Conservation (phyloP, 2,888 invertebrate genomes). For the Dicyrtomina minuta region DNA sequence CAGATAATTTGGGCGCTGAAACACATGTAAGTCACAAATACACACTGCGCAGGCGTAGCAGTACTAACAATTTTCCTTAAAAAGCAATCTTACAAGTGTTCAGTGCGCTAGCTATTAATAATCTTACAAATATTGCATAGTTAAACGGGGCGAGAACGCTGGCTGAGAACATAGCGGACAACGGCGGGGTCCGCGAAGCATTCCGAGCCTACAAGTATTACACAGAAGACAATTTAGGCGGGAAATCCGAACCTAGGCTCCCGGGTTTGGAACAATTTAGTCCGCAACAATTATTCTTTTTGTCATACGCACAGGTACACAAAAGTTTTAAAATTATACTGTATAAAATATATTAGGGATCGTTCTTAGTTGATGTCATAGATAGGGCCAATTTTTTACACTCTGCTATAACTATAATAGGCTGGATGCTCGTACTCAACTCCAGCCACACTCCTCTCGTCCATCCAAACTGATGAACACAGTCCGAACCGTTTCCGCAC, state of each 20-base stretch:
- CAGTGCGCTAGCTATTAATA: no score
- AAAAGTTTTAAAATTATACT: no score
- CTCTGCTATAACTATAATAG: no score
- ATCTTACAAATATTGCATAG: no score
- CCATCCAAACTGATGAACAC: conserved; percentile 71
- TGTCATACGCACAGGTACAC: conserved; percentile 79
- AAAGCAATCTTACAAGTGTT: no score
- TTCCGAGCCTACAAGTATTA: conserved; percentile 51
- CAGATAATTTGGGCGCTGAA: conserved; percentile 19
- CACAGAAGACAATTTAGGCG: conserved; percentile 38
- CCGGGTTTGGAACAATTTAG: conserved; percentile 73
- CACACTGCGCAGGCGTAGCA: no score
- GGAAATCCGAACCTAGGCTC: conserved; percentile 63
- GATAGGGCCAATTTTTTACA: no score
- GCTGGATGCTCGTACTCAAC: conserved; percentile 51
- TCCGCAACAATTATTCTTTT: conserved; percentile 75
- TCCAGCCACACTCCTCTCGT: conserved; percentile 61
- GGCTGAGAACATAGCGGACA: conserved; percentile 54
- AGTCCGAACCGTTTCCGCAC: conserved; percentile 72
- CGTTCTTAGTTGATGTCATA: no score
- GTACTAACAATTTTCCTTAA: no score
- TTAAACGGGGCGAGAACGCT: conserved; percentile 51
- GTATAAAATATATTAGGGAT: no score
- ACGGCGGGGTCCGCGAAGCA: conserved; percentile 52
- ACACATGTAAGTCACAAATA: conserved; percentile 50